Conservation (phyloP, 2,113 vertebrate genomes). For the Aleadryas rufinucha region DNA sequence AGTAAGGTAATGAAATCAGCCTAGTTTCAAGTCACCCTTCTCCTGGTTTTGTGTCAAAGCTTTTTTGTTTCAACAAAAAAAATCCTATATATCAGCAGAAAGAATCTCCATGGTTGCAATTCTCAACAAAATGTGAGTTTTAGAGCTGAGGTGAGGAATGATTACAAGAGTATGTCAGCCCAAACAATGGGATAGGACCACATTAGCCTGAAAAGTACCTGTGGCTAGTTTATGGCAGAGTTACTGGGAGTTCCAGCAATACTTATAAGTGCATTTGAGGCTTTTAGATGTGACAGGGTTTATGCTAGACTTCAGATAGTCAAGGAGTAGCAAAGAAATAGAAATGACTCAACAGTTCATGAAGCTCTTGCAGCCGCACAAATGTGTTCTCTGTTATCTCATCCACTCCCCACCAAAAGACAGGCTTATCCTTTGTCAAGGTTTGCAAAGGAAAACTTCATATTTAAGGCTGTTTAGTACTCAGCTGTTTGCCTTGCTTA, state of each 20-base stretch:
- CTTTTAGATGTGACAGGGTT: not conserved
- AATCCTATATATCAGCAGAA: not conserved
- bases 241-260: not conserved
- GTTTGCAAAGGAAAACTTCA: not conserved
- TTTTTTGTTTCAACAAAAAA: not conserved
- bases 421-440: not conserved
- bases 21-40: not conserved
- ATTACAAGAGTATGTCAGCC: not conserved
- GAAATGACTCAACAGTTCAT: accelerated
- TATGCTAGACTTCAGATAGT: not conserved
- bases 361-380: not conserved
- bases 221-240: not conserved
- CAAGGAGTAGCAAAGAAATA: not conserved
- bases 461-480: not conserved
- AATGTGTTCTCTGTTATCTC: not conserved
- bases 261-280: not conserved
- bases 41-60: not conserved
- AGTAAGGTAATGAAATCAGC: not conserved
- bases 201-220: not conserved
- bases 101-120: not conserved
- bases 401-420: not conserved
- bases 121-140: not conserved
- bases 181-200: accelerated
- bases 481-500: not conserved
- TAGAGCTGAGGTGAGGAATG: not conserved